These are phyloP conservation scores for Heliocidaris erythrogramma DNA, from an alignment of 35 echinoderm and acorn worm genomes.

Conservation along the genomic window DNA sequence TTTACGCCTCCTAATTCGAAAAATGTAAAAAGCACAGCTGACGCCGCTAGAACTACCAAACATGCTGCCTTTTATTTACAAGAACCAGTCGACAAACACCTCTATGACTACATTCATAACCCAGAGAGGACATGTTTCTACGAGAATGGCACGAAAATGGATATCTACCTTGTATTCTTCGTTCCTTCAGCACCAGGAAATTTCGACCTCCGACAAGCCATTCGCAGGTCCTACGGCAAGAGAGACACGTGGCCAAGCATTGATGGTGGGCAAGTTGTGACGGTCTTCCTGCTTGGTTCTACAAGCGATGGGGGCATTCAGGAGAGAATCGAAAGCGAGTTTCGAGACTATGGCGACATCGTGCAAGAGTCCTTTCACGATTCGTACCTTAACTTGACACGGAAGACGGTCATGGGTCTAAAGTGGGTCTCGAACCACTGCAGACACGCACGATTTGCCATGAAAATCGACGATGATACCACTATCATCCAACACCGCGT, in stretches of 20 bases:
- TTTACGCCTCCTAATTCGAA: no score
- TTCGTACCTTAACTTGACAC: constrained; percentile 53
- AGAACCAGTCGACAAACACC: neutral
- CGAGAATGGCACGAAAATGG: neutral
- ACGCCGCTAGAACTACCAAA: no score
- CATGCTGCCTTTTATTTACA: neutral
- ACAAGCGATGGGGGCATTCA: constrained; percentile 21
- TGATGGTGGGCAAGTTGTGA: neutral
- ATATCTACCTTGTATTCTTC: constrained; percentile 26
- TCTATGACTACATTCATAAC: neutral
- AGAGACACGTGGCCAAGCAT: neutral
- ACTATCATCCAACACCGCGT: constrained; percentile 49
- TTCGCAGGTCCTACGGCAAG: constrained; percentile 46
- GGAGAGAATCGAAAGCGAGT: constrained; percentile 12
- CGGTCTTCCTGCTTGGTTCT: constrained; percentile 43
- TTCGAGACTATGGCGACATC: constrained; percentile 47
- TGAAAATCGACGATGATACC: constrained; percentile 70
- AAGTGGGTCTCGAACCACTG: constrained; percentile 66
- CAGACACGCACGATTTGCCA: constrained; percentile 44
- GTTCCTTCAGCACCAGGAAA: constrained; percentile 45
- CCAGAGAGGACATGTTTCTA: neutral
- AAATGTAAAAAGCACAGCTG: no score
- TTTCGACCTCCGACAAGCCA: constrained; percentile 29
- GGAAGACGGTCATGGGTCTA: constrained; percentile 63
- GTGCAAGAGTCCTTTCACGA: constrained; percentile 55